Percentiles rank a stretch among this genome's conserved stretches.
phyloP scores from a whole-genome alignment of 2,888 invertebrate genomes.

The Limenitis camilla region DNA sequence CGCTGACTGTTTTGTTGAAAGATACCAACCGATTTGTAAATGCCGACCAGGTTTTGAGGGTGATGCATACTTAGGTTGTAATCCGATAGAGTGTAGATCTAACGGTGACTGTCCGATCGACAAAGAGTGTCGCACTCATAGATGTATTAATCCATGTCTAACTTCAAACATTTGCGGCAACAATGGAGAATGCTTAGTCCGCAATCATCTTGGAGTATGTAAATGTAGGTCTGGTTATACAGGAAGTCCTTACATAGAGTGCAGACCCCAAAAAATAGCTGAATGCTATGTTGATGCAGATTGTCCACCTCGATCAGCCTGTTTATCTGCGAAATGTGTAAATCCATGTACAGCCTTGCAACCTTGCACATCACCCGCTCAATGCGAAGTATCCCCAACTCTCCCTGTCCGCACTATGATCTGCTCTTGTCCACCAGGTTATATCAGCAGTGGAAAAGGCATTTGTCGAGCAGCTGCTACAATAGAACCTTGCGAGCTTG shows the following conservation, averaged over 20 bases:
- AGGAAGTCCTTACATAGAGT: constrained; percentile 89
- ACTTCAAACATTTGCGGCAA: constrained; percentile 84
- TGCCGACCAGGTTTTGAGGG: constrained; percentile 88
- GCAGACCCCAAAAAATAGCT: constrained; percentile 80
- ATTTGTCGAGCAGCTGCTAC: constrained; percentile 84
- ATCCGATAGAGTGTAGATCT: constrained; percentile 86
- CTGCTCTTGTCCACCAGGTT: constrained; percentile 92
- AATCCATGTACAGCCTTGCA: constrained; percentile 86
- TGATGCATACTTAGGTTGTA: constrained; percentile 83
- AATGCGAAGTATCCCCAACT: constrained; percentile 86
- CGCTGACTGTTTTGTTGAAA: constrained; percentile 85
- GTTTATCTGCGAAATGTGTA: constrained; percentile 86
- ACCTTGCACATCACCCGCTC: constrained; percentile 86
- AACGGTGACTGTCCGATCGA: constrained; percentile 92
- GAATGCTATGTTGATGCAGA: constrained; percentile 89
- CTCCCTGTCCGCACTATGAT: constrained; percentile 91
- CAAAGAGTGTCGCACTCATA: constrained; percentile 87
- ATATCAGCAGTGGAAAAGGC: constrained; percentile 89
- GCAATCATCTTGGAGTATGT: constrained; percentile 89
- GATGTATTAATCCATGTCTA: constrained; percentile 89
- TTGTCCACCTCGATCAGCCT: constrained; percentile 86
- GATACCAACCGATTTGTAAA: constrained; percentile 83
- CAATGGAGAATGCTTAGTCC: constrained; percentile 85
- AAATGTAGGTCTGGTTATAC: constrained; percentile 84
- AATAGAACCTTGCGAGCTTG: constrained; percentile 80